Evolutionary conservation across 2,113 vertebrate genomes (phyloP).

Genomic region (Chaetorhynchus papuensis): DNA sequence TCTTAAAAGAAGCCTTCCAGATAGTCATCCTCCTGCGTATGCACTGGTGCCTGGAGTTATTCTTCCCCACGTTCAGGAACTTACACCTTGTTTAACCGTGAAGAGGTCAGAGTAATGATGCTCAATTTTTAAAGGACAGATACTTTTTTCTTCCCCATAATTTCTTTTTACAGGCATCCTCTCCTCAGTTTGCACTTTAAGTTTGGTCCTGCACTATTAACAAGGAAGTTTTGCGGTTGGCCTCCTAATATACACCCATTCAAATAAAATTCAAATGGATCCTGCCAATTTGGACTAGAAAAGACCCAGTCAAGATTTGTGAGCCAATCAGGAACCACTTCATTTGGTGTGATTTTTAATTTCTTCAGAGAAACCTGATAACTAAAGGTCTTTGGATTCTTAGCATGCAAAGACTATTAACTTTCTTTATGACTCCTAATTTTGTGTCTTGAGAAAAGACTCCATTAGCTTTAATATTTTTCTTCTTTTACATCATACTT

Average conservation of each 20-base stretch:
- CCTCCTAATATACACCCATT: background rate
- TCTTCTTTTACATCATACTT: background rate
- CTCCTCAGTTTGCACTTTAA: background rate
- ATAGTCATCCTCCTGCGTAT: background rate
- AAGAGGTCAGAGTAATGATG: background rate
- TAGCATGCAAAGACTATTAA: background rate
- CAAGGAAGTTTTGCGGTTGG: background rate
- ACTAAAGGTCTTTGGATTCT: background rate
- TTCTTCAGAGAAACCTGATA: background rate
- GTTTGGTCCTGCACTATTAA: background rate
- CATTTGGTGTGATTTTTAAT: background rate
- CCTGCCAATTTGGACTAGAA: background rate
- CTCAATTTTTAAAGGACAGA: background rate
- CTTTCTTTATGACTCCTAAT: background rate
- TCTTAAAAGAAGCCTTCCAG: background rate
- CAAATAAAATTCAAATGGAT: background rate
- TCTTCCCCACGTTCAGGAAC: background rate
- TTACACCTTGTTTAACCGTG: background rate
- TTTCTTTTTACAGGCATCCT: background rate
- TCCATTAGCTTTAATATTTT: background rate
- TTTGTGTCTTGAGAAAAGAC: background rate
- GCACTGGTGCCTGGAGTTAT: background rate
- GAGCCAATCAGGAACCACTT: background rate
- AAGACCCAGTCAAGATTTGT: background rate
- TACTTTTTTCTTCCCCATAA: background rate